phyloP scores from a whole-genome alignment of 2,113 vertebrate genomes.

The Hipposideros armiger region DNA sequence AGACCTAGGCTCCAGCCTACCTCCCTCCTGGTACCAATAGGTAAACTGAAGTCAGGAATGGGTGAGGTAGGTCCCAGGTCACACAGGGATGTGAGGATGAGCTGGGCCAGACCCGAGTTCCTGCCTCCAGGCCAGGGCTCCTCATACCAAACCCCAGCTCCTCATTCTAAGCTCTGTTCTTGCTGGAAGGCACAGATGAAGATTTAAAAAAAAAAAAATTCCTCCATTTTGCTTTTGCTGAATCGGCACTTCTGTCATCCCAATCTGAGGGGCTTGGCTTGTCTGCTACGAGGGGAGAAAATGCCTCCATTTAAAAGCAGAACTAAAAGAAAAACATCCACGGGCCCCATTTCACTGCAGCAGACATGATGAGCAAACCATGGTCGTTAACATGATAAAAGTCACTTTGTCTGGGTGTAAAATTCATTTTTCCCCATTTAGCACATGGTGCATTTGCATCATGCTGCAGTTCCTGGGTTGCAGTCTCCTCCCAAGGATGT shows the following conservation, averaged over 20 bases:
- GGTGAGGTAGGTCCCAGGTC: neutral
- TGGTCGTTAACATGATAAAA: slow-evolving; percentile 86
- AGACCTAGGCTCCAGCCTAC: neutral
- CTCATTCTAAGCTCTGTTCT: slow-evolving; percentile 74
- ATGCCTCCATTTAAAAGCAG: slow-evolving; percentile 80
- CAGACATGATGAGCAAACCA: slow-evolving; percentile 82
- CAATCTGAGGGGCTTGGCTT: slow-evolving; percentile 76
- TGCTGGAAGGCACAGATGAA: slow-evolving; percentile 80
- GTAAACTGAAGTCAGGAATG: slow-evolving; percentile 7
- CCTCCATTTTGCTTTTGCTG: slow-evolving; percentile 71
- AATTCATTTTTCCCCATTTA: slow-evolving; percentile 85
- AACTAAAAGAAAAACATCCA: slow-evolving; percentile 79
- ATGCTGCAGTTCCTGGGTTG: slow-evolving; percentile 64
- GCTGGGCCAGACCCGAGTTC: neutral
- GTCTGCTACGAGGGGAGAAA: slow-evolving; percentile 46
- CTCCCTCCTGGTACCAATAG: neutral
- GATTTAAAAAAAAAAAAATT: slow-evolving; percentile 5
- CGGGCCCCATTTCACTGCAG: slow-evolving; percentile 77
- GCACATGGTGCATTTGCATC: slow-evolving; percentile 84
- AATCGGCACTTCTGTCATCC: slow-evolving; percentile 74
- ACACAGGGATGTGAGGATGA: neutral
- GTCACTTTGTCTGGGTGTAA: slow-evolving; percentile 86
- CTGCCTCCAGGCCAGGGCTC: neutral
- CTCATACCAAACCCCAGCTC: neutral
- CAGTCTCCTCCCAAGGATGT: slow-evolving; percentile 44